A percentile compares a stretch with the other conserved stretches of the same genome.
phyloP scores from a whole-genome alignment of 2,113 vertebrate genomes.

The Melanostigma gelatinosum region DNA sequence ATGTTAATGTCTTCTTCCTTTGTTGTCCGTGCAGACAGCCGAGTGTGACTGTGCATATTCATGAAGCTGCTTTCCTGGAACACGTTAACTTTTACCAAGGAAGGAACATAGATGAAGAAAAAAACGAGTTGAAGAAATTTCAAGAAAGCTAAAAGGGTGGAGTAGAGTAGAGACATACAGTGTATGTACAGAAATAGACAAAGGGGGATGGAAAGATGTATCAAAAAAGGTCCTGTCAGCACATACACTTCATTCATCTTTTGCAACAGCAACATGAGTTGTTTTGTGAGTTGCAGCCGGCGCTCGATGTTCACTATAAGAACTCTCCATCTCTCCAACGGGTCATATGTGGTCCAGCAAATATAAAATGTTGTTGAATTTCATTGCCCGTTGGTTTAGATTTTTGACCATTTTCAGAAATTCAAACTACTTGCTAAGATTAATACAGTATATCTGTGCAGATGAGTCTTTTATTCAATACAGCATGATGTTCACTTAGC shows the following conservation, averaged over 20 bases:
- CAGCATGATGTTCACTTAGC: not conserved
- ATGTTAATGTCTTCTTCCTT: conserved; percentile 76
- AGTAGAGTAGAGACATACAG: not conserved
- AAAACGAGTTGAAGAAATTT: not conserved
- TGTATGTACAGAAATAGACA: not conserved
- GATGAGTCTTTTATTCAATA: not conserved
- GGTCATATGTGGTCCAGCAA: conserved; percentile 7
- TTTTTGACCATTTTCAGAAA: not conserved
- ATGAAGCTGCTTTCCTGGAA: conserved; percentile 65
- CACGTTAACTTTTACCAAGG: conserved; percentile 62
- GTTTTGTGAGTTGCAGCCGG: not conserved
- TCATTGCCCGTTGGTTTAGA: not conserved
- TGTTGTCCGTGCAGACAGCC: conserved; percentile 69
- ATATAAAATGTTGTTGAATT: not conserved
- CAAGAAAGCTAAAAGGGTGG: conserved; percentile 22
- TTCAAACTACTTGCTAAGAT: too few relatives aligned
- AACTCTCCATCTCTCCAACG: conserved; percentile 15
- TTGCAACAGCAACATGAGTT: conserved; percentile 12
- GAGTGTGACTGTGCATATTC: conserved; percentile 79
- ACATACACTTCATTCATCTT: conserved; percentile 17
- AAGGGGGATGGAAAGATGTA: not conserved
- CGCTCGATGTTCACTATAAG: not conserved
- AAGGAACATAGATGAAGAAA: not conserved
- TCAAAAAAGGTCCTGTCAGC: not conserved
- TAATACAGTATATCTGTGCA: not conserved